phyloP scores from a whole-genome alignment of 2,797 vertebrate species.

The Phalanger gymnotis region DNA sequence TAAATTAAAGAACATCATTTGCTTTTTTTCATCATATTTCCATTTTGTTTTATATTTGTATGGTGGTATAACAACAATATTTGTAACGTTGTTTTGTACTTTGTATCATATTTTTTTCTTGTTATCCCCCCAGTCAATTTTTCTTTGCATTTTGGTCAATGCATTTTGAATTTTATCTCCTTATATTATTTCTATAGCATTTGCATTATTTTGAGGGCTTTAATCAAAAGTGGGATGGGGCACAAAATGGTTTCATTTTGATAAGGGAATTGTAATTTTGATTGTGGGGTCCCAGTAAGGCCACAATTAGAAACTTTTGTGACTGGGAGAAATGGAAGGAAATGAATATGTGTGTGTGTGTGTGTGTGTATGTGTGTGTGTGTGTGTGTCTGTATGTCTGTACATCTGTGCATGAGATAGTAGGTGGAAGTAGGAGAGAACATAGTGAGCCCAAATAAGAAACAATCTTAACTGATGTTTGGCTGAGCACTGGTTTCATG shows the following conservation, averaged over 20 bases:
- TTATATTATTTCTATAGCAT: too few species aligned
- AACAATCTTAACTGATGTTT: not conserved
- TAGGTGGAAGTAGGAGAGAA: not conserved
- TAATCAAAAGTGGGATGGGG: too few species aligned
- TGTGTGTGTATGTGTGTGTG: too few species aligned
- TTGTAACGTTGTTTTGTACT: too few species aligned
- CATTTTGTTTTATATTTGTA: too few species aligned
- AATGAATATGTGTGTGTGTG: not conserved
- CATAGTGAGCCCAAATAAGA: not conserved
- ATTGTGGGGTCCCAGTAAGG: not conserved
- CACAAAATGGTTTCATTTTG: too few species aligned
- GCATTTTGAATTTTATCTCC: not conserved
- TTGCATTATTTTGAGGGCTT: too few species aligned
- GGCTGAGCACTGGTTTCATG: not conserved
- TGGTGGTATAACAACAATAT: too few species aligned
- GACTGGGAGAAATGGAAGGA: not conserved
- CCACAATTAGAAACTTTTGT: not conserved
- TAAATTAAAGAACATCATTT: conserved; percentile 26
- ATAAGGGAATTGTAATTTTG: too few species aligned
- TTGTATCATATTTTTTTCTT: too few species aligned
- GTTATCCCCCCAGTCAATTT: not conserved
- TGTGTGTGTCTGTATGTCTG: too few species aligned
- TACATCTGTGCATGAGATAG: not conserved
- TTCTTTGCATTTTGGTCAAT: not conserved
- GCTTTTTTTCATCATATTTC: too few species aligned